These are phyloP conservation scores for Lucifuga dentata DNA, from an alignment of 2,113 vertebrate genomes.

Conservation along the genomic window DNA sequence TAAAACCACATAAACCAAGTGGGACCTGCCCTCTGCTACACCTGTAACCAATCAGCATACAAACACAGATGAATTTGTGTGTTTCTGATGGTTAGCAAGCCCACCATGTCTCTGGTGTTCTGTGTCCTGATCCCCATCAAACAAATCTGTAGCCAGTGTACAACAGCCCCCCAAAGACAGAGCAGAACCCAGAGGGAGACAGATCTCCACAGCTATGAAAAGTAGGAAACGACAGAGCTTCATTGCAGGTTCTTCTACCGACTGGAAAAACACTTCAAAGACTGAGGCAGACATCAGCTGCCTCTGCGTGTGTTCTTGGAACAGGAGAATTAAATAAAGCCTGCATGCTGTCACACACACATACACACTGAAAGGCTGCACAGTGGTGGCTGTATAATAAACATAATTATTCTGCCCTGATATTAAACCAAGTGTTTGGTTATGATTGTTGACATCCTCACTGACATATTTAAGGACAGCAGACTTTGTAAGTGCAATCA, in stretches of 20 bases:
- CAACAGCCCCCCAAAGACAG: constrained; percentile 26
- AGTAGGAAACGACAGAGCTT: too few species aligned
- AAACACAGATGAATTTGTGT: constrained; percentile 81
- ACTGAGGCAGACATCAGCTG: too few species aligned
- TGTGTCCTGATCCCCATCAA: constrained; percentile 82
- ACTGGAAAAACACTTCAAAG: constrained; percentile 5
- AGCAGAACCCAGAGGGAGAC: constrained; percentile 3
- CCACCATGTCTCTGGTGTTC: constrained; percentile 73
- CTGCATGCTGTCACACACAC: too few species aligned
- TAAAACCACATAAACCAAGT: constrained; percentile 18
- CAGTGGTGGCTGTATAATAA: too few species aligned
- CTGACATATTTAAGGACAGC: too few species aligned
- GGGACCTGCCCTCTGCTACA: constrained; percentile 79
- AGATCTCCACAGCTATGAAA: background rate
- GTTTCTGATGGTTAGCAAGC: constrained; percentile 85
- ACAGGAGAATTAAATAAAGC: too few species aligned
- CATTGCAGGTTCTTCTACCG: background rate
- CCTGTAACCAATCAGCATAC: constrained; percentile 87
- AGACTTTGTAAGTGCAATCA: too few species aligned
- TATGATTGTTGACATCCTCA: too few species aligned
- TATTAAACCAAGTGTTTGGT: too few species aligned
- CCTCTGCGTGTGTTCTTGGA: too few species aligned
- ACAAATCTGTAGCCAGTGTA: constrained; percentile 78
- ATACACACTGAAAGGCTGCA: too few species aligned
- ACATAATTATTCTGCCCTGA: too few species aligned